Evolutionary conservation across 2,797 vertebrate species (phyloP).

Genomic region (Falco concolor): DNA sequence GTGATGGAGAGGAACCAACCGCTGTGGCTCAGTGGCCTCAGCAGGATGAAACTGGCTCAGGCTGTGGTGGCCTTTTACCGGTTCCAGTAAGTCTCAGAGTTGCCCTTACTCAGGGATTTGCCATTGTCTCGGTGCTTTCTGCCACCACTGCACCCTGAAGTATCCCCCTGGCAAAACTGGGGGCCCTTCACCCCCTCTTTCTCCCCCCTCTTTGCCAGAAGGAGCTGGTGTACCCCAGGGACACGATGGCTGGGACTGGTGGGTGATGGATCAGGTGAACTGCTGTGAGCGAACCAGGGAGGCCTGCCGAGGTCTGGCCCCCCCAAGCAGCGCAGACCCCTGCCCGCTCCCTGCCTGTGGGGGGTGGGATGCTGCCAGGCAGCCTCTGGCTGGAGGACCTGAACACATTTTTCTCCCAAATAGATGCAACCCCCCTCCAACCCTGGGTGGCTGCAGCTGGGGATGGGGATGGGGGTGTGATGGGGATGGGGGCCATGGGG

Average conservation of each 20-base stretch:
- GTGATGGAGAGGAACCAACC: rapidly evolving
- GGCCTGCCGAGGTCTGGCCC: neutral
- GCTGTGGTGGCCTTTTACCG: neutral
- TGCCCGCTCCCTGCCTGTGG: neutral
- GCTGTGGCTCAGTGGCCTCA: neutral
- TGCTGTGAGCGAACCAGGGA: neutral
- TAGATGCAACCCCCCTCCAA: no score
- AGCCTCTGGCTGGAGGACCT: neutral
- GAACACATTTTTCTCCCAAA: neutral
- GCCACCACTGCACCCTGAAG: neutral
- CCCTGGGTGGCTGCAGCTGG: neutral
- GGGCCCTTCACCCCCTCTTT: neutral
- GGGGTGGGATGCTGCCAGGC: neutral
- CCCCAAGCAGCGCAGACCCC: rapidly evolving
- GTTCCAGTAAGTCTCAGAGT: neutral
- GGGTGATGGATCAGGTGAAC: neutral
- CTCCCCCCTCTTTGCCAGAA: neutral
- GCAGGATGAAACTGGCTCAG: neutral
- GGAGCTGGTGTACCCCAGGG: neutral
- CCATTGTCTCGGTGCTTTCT: neutral
- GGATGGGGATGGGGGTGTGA: no score
- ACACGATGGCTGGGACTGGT: rapidly evolving
- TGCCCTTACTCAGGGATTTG: neutral
- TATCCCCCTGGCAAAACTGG: no score
- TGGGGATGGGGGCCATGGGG: no score